Percentiles rank a stretch among this genome's conserved stretches.
These are phyloP conservation scores for Hyposoter dolosus DNA, from an alignment of 2,888 invertebrate genomes.

Conservation along the genomic window DNA sequence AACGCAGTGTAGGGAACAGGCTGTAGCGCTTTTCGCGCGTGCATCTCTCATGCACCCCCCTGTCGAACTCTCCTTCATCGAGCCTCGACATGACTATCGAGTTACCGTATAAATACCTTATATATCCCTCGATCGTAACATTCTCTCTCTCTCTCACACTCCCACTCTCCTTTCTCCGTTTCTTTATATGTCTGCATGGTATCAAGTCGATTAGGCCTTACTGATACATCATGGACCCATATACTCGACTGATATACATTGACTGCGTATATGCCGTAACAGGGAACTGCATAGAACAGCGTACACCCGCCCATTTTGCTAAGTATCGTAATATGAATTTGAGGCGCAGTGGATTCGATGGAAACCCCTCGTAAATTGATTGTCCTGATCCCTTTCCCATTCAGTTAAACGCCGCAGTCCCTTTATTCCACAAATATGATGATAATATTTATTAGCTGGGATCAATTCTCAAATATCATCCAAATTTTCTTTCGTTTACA, in stretches of 20 bases:
- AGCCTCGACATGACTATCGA: constrained; percentile 73
- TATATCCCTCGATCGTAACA: constrained; percentile 73
- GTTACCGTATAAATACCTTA: constrained; percentile 79
- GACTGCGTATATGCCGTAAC: constrained; percentile 13
- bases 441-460: constrained; percentile 53
- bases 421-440: constrained; percentile 54
- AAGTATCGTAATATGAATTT: constrained; percentile 61
- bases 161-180: constrained; percentile 7
- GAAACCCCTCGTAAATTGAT: constrained; percentile 59
- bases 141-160: constrained; percentile 60
- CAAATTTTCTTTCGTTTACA: constrained; percentile 12
- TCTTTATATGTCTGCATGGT: constrained; percentile 13
- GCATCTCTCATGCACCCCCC: constrained; percentile 61
- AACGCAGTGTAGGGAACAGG: constrained; percentile 51
- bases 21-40: constrained; percentile 69
- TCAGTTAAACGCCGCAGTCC: constrained; percentile 63
- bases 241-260: constrained; percentile 62
- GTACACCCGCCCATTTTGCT: constrained; percentile 47
- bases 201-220: constrained; percentile 68
- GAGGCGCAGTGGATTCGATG: constrained; percentile 35
- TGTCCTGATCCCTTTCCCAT: constrained; percentile 54
- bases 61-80: constrained; percentile 33
- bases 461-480: constrained; percentile 27
- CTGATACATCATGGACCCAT: constrained; percentile 67
- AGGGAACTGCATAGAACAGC: constrained; percentile 26